Evolutionary conservation across 2,797 vertebrate species (phyloP).

Genomic region (Pagetopsis macropterus): DNA sequence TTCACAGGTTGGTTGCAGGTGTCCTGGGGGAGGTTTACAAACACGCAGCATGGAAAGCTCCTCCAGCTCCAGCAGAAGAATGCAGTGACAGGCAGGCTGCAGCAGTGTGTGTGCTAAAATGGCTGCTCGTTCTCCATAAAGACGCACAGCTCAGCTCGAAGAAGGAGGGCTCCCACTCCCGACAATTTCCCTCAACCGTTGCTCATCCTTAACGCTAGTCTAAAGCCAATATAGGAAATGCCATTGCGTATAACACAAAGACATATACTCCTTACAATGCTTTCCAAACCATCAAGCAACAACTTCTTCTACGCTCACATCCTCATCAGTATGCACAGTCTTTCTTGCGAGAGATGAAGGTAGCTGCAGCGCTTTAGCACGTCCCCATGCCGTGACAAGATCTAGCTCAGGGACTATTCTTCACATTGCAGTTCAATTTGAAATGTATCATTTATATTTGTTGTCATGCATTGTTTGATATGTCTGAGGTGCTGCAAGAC

Average conservation of each 20-base stretch:
- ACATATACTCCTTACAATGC: background rate
- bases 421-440: background rate
- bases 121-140: conserved; percentile 69
- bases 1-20: conserved; percentile 47
- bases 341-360: conserved; percentile 2
- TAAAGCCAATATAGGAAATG: conserved; percentile 13
- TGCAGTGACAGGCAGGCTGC: conserved; percentile 66
- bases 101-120: conserved; percentile 70
- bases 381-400: background rate
- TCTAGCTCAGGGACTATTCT: background rate
- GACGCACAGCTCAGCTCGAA: conserved; percentile 57
- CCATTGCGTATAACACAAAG: background rate
- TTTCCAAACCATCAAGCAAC: background rate
- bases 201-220: conserved; percentile 36
- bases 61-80: conserved; percentile 48
- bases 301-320: background rate
- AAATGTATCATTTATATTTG: background rate
- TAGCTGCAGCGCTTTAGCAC: background rate
- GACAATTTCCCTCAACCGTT: conserved; percentile 40
- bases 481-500: background rate
- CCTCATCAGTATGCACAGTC: background rate
- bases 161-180: conserved; percentile 16
- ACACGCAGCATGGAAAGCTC: conserved; percentile 44
- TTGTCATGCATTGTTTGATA: background rate
- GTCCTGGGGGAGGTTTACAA: conserved; percentile 32